phyloP scores from a whole-genome alignment of 2,888 invertebrate genomes.

The Euphydryas editha region DNA sequence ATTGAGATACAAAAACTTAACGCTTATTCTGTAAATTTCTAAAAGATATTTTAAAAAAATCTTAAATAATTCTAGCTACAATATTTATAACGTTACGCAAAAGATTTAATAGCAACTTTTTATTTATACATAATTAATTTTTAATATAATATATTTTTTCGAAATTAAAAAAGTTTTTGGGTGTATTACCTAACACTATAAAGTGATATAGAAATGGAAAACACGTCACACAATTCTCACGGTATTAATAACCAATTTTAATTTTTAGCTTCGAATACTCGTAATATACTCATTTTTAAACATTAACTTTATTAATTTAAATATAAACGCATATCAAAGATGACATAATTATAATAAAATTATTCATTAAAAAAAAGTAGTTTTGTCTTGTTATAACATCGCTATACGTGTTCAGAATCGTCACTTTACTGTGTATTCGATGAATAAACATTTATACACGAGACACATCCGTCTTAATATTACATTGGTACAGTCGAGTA shows the following conservation, averaged over 20 bases:
- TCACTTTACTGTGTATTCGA: not conserved
- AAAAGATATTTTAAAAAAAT: not conserved
- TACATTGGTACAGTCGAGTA: not conserved
- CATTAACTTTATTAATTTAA: not conserved
- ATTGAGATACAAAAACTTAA: conserved; percentile 2
- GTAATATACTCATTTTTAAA: not conserved
- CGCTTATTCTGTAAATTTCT: not conserved
- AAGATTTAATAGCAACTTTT: too few relatives aligned
- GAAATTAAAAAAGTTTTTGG: too few relatives aligned
- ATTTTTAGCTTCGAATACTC: not conserved
- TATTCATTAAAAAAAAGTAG: not conserved
- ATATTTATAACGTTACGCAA: not conserved
- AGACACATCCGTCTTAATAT: conserved; percentile 4
- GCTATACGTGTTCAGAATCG: conserved; percentile 7
- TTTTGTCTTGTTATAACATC: not conserved
- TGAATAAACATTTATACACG: not conserved
- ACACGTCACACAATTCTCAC: not conserved
- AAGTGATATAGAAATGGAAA: not conserved
- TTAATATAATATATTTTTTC: too few relatives aligned
- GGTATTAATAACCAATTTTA: not conserved
- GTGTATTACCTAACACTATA: too few relatives aligned
- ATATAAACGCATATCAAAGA: not conserved
- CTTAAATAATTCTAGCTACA: not conserved
- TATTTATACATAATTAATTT: too few relatives aligned
- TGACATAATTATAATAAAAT: not conserved